phyloP scores from a whole-genome alignment of 2,113 vertebrate genomes.

The Mesembrinibis cayennensis region DNA sequence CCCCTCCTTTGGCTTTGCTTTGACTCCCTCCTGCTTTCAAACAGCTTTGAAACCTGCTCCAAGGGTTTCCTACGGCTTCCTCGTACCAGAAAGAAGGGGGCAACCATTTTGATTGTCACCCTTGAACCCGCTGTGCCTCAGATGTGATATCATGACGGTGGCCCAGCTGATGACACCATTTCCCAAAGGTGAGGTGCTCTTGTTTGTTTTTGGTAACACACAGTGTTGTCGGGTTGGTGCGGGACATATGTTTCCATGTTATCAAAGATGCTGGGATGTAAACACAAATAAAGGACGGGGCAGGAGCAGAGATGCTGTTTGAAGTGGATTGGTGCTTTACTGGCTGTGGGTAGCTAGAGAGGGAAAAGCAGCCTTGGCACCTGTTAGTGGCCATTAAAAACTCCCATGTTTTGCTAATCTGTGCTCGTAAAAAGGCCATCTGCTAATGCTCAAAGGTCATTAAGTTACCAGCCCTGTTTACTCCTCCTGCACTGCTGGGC shows the following conservation, averaged over 20 bases:
- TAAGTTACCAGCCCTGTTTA: slow-evolving; percentile 76
- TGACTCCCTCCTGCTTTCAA: not conserved
- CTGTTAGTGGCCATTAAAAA: slow-evolving; percentile 75
- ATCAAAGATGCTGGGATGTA: not conserved
- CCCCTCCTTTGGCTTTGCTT: not conserved
- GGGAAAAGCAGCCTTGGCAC: slow-evolving; percentile 68
- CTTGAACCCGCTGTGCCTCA: not conserved
- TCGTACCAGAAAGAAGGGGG: not conserved
- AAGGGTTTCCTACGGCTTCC: not conserved
- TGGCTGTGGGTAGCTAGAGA: not conserved
- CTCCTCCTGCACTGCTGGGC: slow-evolving; percentile 33
- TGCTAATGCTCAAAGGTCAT: slow-evolving; percentile 82
- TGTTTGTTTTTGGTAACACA: not conserved
- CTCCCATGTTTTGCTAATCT: slow-evolving; percentile 74
- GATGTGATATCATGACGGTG: not conserved
- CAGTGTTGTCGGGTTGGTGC: not conserved
- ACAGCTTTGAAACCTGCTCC: not conserved
- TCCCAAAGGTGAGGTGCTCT: not conserved
- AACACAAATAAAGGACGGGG: not conserved
- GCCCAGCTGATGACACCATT: not conserved
- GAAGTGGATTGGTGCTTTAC: not conserved
- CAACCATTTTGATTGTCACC: not conserved
- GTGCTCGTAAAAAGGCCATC: slow-evolving; percentile 80
- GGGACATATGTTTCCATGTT: not conserved
- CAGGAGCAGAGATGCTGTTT: not conserved